phyloP scores from a whole-genome alignment of 2,797 vertebrate genomes.

The Alcedo atthis region DNA sequence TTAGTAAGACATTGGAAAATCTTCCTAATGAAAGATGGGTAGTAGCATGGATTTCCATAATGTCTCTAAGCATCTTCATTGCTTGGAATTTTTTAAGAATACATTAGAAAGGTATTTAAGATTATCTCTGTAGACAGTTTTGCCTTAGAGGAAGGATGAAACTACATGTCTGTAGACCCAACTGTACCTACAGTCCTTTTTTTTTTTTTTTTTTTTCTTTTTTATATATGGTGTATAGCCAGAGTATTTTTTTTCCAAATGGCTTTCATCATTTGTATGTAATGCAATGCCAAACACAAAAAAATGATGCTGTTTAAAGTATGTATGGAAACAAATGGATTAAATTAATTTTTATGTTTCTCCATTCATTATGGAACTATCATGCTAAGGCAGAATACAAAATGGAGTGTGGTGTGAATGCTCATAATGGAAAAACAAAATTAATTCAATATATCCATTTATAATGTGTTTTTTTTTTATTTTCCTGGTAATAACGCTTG shows the following conservation, averaged over 20 bases:
- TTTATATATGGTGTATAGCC: background rate
- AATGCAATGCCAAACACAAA: background rate
- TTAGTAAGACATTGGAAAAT: background rate
- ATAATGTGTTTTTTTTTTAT: background rate
- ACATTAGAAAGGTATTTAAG: background rate
- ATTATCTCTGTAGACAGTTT: background rate
- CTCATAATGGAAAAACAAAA: background rate
- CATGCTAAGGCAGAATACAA: background rate
- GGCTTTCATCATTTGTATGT: background rate
- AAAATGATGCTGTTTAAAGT: background rate
- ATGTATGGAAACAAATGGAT: conserved; percentile 6
- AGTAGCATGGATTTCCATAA: background rate
- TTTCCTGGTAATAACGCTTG: background rate
- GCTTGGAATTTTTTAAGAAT: background rate
- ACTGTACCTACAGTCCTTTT: background rate
- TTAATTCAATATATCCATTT: background rate
- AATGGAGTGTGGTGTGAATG: background rate
- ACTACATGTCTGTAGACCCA: background rate
- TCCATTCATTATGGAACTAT: background rate
- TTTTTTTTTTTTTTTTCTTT: background rate
- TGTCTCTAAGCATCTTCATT: background rate
- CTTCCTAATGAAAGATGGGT: background rate
- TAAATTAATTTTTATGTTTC: conserved; percentile 30
- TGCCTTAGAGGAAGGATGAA: conserved; percentile 19
- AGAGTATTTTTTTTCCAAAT: background rate